Base-by-base conservation (phyloP, 2,888 invertebrate genomes). In the Scaptomyza tumidula region DNA sequence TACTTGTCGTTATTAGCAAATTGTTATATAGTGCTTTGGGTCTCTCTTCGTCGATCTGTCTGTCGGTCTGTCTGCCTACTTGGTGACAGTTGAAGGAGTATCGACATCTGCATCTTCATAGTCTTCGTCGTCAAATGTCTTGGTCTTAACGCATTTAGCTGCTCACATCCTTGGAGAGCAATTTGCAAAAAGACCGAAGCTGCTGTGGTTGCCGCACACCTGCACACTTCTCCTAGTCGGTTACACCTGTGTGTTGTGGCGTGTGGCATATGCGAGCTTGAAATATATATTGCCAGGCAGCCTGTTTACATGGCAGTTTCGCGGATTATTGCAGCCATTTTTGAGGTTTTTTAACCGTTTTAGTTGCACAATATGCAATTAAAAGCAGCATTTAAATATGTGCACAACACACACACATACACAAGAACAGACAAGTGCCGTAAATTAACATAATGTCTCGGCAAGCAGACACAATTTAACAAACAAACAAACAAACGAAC, bases 361-460 rank as follows among this genome's bases (percentile, higher is more conserved):
- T 68, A 85, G 82, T 85, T 87, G 62, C 76, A 79, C 66, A 79
- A 76, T 49, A 53, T 56, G 74, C 71, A 86, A 82, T 88, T 88
- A 88, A 86, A 88, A 54, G 55, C 61, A 67, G 80, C 61, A 62
- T 69, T 72, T 79, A 52, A 56, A 56, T 64, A 56, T 53, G 52
- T 56, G 41, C 70, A 44, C 54, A 65, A 29, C 6, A 19, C 19
- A 19, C 31, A 31, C 31, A 31, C 31, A 31, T 9, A 31, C 31
- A 65, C 57, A 70, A 16, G 2, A 16, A 41, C 16, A 10, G 41
- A 16, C 16, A 62, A 71, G 41, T 53, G 71, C 60, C 66, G 75
- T 82, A 88, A 86, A 88, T 84, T 84, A 84, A 85, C 82, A 85
- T 85, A 88, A 84, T 84, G 81, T 67, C 39, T 46, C 27, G 31